phyloP scores from a whole-genome alignment of 2,113 vertebrate species.

The Bufo gargarizans region DNA sequence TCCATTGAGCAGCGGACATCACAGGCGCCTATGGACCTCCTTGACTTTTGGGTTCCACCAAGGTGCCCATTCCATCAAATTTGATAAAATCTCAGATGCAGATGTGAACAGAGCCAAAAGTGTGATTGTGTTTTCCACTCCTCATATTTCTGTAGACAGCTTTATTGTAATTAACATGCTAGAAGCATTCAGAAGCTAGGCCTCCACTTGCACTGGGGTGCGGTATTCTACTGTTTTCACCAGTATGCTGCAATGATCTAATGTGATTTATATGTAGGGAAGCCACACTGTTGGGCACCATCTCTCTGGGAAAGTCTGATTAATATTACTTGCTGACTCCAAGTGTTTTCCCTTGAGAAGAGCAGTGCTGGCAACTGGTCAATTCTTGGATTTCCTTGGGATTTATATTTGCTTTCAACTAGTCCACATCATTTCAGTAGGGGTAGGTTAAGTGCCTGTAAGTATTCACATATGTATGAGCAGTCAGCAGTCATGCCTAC shows the following conservation, averaged over 20 bases:
- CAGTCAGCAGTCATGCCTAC: not conserved
- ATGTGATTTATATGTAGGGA: not conserved
- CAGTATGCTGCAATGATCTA: not conserved
- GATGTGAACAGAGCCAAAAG: too few relatives aligned
- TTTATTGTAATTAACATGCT: not conserved
- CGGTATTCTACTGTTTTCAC: not conserved
- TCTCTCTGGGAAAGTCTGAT: not conserved
- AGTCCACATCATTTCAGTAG: not conserved
- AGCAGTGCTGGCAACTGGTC: not conserved
- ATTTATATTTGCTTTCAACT: not conserved
- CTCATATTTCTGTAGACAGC: not conserved
- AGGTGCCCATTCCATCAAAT: too few relatives aligned
- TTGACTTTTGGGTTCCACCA: too few relatives aligned
- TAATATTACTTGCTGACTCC: slow-evolving; percentile 13
- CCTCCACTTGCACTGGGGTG: not conserved
- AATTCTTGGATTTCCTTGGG: slow-evolving; percentile 12
- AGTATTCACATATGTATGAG: too few relatives aligned
- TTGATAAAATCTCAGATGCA: too few relatives aligned
- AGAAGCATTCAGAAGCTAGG: not conserved
- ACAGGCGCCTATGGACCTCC: too few relatives aligned
- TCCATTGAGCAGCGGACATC: too few relatives aligned
- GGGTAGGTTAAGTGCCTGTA: too few relatives aligned
- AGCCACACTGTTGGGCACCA: not conserved
- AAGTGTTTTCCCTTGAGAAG: not conserved
- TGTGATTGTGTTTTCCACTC: too few relatives aligned